phyloP scores from a whole-genome alignment of 2,888 invertebrate genomes.

The Pegoplata infirma region DNA sequence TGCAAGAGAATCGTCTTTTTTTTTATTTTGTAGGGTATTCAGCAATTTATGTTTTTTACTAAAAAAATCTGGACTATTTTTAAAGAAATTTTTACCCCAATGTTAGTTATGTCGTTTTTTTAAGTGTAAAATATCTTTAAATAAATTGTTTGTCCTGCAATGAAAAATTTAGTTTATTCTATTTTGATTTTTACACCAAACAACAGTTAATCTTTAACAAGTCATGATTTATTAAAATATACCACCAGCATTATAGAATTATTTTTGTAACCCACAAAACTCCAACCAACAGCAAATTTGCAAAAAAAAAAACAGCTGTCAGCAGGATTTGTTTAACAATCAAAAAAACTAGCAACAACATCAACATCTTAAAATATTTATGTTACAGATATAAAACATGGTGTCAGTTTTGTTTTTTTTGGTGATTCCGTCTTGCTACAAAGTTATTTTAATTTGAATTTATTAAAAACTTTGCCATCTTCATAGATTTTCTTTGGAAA shows the following conservation, averaged over 20 bases:
- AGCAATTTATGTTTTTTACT: too few relatives aligned
- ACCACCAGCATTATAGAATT: constrained; percentile 44
- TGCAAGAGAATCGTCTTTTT: too few relatives aligned
- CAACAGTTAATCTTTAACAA: constrained; percentile 39
- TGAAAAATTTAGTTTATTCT: too few relatives aligned
- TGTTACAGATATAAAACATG: constrained; percentile 37
- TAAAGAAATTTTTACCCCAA: too few relatives aligned
- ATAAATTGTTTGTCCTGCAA: too few relatives aligned
- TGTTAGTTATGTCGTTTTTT: too few relatives aligned
- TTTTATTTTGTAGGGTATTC: too few relatives aligned
- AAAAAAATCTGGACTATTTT: too few relatives aligned
- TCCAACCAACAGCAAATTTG: constrained; percentile 1
- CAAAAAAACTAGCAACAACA: background rate
- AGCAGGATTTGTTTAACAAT: constrained; percentile 55
- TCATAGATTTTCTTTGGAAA: constrained; percentile 5
- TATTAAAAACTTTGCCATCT: constrained; percentile 48
- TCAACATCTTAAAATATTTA: constrained; percentile 47
- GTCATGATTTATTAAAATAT: constrained; percentile 50
- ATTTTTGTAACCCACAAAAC: constrained; percentile 29
- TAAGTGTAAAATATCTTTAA: too few relatives aligned
- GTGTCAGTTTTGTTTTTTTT: constrained; percentile 34
- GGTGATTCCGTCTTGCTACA: background rate
- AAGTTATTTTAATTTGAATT: constrained; percentile 57
- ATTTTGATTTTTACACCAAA: background rate
- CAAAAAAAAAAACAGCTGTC: constrained; percentile 41